Percentiles rank a stretch among this genome's conserved stretches.
These are phyloP conservation scores for Electrona antarctica DNA, from an alignment of 2,113 vertebrate species.

Conservation along the genomic window DNA sequence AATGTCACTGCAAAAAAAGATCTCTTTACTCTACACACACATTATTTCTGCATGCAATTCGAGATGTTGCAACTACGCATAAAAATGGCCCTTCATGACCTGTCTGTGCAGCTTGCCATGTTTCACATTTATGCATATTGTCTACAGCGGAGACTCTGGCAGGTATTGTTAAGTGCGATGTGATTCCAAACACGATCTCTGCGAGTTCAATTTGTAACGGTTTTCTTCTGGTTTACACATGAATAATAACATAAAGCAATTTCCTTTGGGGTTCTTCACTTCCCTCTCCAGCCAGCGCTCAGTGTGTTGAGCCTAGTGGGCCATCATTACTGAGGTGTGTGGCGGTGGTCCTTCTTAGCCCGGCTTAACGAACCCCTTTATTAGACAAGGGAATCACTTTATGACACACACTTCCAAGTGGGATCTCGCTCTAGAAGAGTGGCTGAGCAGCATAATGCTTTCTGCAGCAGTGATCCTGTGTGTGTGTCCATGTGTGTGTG, in stretches of 20 bases:
- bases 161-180: not conserved
- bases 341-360: conserved; percentile 35
- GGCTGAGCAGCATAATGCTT: conserved; percentile 46
- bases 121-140: not conserved
- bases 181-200: not conserved
- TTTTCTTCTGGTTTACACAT: not conserved
- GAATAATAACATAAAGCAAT: conserved; percentile 28
- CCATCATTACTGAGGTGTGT: conserved; percentile 28
- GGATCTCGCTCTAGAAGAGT: conserved; percentile 30
- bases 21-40: not conserved
- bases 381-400: conserved; percentile 48
- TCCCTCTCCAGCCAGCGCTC: conserved; percentile 17
- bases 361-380: conserved; percentile 51
- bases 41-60: not conserved
- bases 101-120: not conserved
- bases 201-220: not conserved
- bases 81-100: not conserved
- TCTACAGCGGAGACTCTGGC: not conserved
- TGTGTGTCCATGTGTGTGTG: conserved; percentile 9
- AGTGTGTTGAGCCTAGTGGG: conserved; percentile 19
- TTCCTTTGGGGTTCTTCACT: conserved; percentile 39
- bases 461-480: conserved; percentile 36
- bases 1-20: too few species aligned
- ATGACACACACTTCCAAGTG: conserved; percentile 44
- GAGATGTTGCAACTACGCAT: not conserved